Conservation (phyloP, 2,888 invertebrate genomes). For the Iphiclides podalirius region DNA sequence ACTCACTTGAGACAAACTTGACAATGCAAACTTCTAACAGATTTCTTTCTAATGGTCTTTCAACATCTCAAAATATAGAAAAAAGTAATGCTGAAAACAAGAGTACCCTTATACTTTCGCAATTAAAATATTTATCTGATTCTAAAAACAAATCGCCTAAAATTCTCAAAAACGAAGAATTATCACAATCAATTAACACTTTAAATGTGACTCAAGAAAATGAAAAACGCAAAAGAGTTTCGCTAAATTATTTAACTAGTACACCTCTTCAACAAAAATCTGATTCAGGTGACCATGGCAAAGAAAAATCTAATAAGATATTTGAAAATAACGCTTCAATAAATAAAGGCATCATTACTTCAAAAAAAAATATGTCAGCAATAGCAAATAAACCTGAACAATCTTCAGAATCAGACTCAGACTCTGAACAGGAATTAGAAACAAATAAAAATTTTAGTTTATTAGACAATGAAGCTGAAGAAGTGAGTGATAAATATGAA, state of each 20-base stretch:
- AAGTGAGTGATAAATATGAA: constrained; percentile 64
- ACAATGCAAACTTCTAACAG: constrained; percentile 27
- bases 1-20: constrained; percentile 8
- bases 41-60: constrained; percentile 34
- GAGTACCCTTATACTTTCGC: constrained; percentile 58
- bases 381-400: constrained; percentile 27
- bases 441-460: constrained; percentile 39
- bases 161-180: constrained; percentile 33
- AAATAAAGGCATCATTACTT: constrained; percentile 24
- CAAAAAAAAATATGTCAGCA: constrained; percentile 25
- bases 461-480: constrained; percentile 59
- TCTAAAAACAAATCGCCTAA: constrained; percentile 44
- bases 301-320: constrained; percentile 25
- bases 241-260: constrained; percentile 54
- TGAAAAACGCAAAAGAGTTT: constrained; percentile 39
- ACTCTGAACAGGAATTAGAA: constrained; percentile 30
- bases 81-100: constrained; percentile 47
- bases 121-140: constrained; percentile 52
- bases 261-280: constrained; percentile 61
- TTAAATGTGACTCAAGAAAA: constrained; percentile 39
- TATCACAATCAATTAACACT: constrained; percentile 44
- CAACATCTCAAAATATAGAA: constrained; percentile 37
- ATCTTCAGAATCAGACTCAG: constrained; percentile 27
- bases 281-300: background rate
- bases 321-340: constrained; percentile 20